phyloP scores from a whole-genome alignment of 2,888 invertebrate species.

The Cephalotes varians region DNA sequence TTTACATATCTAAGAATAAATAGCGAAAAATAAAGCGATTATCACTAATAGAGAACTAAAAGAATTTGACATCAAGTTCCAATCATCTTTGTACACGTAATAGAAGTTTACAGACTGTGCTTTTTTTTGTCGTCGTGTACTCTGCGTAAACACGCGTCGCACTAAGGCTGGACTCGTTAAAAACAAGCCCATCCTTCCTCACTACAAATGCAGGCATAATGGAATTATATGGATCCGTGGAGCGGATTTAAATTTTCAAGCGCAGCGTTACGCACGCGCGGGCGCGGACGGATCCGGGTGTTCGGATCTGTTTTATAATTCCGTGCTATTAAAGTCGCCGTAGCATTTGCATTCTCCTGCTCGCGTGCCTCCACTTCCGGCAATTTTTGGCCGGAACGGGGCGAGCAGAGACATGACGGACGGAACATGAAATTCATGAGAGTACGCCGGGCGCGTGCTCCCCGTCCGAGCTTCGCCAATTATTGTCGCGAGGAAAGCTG shows the following conservation, averaged over 20 bases:
- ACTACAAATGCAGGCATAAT: conserved; percentile 64
- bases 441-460: conserved; percentile 26
- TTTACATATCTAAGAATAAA: too few species aligned
- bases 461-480: conserved; percentile 43
- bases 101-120: background rate
- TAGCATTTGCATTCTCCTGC: conserved; percentile 63
- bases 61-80: background rate
- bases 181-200: conserved; percentile 60
- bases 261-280: conserved; percentile 53
- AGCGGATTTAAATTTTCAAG: conserved; percentile 53
- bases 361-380: conserved; percentile 48
- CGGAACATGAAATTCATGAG: conserved; percentile 67
- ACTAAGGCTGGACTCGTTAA: background rate
- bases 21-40: too few species aligned
- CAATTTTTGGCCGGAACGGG: conserved; percentile 62
- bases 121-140: background rate
- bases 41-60: background rate
- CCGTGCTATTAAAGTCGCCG: conserved; percentile 72
- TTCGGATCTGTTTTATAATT: conserved; percentile 74
- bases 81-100: conserved; percentile 1
- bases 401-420: conserved; percentile 60
- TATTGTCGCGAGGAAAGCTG: conserved; percentile 44
- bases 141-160: conserved; percentile 12
- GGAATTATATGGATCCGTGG: conserved; percentile 73
- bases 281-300: conserved; percentile 59